phyloP scores from a whole-genome alignment of 1,140 invertebrate species.

The Ostrea edulis region DNA sequence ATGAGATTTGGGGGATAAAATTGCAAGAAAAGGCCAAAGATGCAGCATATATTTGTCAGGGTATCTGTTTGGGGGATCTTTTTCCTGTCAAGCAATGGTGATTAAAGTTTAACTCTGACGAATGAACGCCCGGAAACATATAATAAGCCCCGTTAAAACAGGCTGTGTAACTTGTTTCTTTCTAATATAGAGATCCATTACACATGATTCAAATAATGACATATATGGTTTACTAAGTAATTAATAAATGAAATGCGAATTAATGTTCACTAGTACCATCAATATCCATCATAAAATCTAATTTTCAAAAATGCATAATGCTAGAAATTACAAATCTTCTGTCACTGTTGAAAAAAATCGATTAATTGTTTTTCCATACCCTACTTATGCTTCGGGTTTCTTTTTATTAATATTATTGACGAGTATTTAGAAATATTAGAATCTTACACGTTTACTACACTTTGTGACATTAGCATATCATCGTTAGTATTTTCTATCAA shows the following conservation, averaged over 20 bases:
- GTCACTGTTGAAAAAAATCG: neutral
- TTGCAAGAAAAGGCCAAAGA: slow-evolving; percentile 25
- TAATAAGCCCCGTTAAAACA: neutral
- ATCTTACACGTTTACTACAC: neutral
- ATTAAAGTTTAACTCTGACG: neutral
- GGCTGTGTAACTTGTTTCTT: neutral
- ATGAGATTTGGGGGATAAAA: neutral
- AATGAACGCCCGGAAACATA: too few species aligned
- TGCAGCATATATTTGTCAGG: neutral
- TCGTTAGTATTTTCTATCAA: neutral
- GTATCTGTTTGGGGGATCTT: neutral
- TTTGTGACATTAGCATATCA: neutral
- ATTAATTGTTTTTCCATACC: neutral
- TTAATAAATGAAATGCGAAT: neutral
- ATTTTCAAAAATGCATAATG: neutral
- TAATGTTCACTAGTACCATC: neutral
- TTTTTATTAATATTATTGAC: neutral
- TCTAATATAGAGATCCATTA: neutral
- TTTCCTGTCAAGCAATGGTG: neutral
- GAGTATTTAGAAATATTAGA: neutral
- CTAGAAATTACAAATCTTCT: neutral
- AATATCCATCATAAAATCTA: neutral
- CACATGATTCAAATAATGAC: neutral
- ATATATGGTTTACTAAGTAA: neutral
- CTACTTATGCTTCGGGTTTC: neutral